A percentile compares a stretch with the other conserved stretches of the same genome.
Evolutionary conservation across 2,888 invertebrate species (phyloP).

Genomic region (Drosophila prolongata): DNA sequence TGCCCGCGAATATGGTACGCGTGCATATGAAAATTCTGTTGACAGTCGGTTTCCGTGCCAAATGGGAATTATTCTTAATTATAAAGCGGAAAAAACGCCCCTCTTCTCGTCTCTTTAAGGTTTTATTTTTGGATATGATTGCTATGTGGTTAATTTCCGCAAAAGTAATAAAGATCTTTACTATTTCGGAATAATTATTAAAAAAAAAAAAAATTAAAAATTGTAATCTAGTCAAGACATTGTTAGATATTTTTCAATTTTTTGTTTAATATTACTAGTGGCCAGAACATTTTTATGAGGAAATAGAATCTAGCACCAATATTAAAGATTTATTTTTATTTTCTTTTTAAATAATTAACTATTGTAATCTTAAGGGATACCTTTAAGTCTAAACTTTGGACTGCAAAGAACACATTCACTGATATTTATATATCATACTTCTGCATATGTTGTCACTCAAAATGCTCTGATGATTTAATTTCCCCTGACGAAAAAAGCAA

Average conservation of each 20-base stretch:
- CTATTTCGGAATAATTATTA: background rate
- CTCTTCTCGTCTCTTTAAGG: conserved; percentile 1
- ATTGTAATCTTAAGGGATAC: background rate
- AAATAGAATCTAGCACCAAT: too few species aligned
- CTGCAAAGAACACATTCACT: background rate
- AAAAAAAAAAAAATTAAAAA: background rate
- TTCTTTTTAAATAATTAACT: too few species aligned
- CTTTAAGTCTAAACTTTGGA: background rate
- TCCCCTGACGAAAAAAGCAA: conserved; percentile 52
- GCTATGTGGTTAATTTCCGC: background rate
- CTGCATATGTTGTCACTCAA: conserved; percentile 56
- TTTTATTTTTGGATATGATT: background rate
- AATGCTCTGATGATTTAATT: conserved; percentile 70
- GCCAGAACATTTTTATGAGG: too few species aligned
- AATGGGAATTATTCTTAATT: conserved; percentile 54
- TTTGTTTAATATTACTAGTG: too few species aligned
- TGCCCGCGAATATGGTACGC: conserved; percentile 14
- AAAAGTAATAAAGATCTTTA: background rate
- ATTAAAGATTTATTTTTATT: too few species aligned
- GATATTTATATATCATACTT: conserved; percentile 1
- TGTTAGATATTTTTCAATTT: too few species aligned
- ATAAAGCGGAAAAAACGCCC: conserved; percentile 25
- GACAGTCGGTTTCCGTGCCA: conserved; percentile 66
- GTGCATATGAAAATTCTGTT: conserved; percentile 51
- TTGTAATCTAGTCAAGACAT: too few species aligned